These are phyloP conservation scores for Phaenicophaeus curvirostris DNA, from an alignment of 2,797 vertebrate genomes.

Conservation along the genomic window DNA sequence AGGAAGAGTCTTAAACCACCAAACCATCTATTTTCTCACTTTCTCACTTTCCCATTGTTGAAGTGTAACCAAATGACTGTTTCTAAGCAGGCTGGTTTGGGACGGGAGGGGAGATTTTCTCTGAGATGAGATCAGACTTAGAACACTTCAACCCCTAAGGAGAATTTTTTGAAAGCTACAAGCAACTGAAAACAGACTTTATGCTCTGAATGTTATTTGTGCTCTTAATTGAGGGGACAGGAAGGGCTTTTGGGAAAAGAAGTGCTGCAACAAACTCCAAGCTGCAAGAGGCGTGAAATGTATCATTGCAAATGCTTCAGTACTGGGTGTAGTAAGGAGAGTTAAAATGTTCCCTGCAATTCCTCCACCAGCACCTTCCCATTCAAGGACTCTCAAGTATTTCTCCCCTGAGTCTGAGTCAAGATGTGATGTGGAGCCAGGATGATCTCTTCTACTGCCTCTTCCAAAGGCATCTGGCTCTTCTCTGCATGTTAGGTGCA, in stretches of 20 bases:
- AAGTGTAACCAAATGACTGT: conserved; percentile 1
- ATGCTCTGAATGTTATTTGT: not conserved
- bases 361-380: not conserved
- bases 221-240: not conserved
- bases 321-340: not conserved
- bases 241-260: not conserved
- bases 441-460: not conserved
- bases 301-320: not conserved
- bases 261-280: not conserved
- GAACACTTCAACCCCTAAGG: not conserved
- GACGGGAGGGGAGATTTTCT: not conserved
- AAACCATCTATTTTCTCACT: conserved; percentile 19
- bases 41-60: conserved; percentile 35
- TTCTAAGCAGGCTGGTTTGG: not conserved
- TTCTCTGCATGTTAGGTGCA: not conserved
- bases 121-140: not conserved
- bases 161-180: not conserved
- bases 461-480: not conserved
- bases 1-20: not conserved
- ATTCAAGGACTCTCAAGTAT: not conserved
- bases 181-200: conserved; percentile 19
- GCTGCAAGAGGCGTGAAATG: not conserved
- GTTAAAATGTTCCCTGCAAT: not conserved
- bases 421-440: not conserved
- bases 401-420: not conserved